Percentiles rank a stretch among this genome's conserved stretches.
Conservation (phyloP, 2,113 vertebrate genomes). For the Bos indicus region DNA sequence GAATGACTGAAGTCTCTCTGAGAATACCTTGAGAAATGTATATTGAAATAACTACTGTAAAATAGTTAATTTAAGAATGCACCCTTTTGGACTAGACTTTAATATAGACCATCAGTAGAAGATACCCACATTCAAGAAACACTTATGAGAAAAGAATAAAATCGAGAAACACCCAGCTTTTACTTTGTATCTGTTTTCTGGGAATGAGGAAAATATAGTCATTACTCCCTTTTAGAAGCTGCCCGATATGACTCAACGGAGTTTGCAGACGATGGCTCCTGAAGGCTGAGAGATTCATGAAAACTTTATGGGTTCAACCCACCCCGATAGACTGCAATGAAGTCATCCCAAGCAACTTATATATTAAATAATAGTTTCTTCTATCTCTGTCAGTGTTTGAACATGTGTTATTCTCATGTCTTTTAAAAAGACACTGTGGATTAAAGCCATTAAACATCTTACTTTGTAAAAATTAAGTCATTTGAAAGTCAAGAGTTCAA, state of each 20-base stretch:
- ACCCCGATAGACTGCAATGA: neutral
- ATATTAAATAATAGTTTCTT: neutral
- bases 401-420: neutral
- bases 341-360: neutral
- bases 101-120: neutral
- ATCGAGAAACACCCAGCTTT: neutral
- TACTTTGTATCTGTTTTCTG: neutral
- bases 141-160: neutral
- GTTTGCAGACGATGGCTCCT: neutral
- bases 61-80: neutral
- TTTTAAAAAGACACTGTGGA: neutral
- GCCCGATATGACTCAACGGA: neutral
- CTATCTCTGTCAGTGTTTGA: neutral
- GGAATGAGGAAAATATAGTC: neutral
- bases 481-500: neutral
- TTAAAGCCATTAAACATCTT: neutral
- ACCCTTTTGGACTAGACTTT: neutral
- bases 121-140: neutral
- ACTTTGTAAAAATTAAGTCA: neutral
- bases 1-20: neutral
- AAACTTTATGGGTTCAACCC: neutral
- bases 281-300: neutral
- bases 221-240: neutral
- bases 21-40: neutral
- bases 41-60: neutral